phyloP scores from a whole-genome alignment of 2,113 vertebrate genomes.

The Panurus biarmicus region DNA sequence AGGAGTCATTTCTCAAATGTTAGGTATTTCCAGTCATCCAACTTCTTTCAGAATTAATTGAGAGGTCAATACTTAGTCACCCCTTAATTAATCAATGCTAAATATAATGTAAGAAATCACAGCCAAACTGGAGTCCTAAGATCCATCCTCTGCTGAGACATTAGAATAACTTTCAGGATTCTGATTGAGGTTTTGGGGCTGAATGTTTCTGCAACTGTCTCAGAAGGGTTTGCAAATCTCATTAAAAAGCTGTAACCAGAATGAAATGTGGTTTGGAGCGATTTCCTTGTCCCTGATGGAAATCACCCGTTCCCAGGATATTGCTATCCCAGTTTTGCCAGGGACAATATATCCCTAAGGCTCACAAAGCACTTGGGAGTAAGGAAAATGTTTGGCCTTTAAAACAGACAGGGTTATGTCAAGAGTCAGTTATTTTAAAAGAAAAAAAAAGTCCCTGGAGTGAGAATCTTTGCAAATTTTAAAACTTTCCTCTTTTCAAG shows the following conservation, averaged over 20 bases:
- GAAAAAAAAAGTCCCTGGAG: not conserved
- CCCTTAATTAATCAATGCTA: slow-evolving; percentile 19
- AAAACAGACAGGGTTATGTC: slow-evolving; percentile 43
- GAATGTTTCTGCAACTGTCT: not conserved
- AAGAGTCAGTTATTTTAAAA: slow-evolving; percentile 40
- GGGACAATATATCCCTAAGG: slow-evolving; percentile 51
- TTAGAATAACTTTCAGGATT: not conserved
- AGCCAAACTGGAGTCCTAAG: not conserved
- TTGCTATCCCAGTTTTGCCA: slow-evolving; percentile 35
- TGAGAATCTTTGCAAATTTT: slow-evolving; percentile 4
- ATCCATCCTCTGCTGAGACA: not conserved
- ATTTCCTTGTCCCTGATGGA: slow-evolving; percentile 42
- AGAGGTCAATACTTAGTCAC: slow-evolving; percentile 19
- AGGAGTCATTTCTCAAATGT: not conserved
- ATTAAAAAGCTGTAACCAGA: slow-evolving; percentile 40
- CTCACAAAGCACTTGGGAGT: slow-evolving; percentile 33
- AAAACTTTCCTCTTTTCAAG: slow-evolving; percentile 15
- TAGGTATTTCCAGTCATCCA: slow-evolving; percentile 1
- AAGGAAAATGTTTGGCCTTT: slow-evolving; percentile 42
- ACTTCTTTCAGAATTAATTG: slow-evolving; percentile 14
- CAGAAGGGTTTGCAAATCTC: slow-evolving; percentile 24
- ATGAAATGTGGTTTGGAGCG: slow-evolving; percentile 53
- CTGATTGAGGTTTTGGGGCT: not conserved
- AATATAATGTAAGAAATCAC: not conserved
- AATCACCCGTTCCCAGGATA: slow-evolving; percentile 48